Conservation (phyloP, 2,888 invertebrate species). For the Dasypolia templi region DNA sequence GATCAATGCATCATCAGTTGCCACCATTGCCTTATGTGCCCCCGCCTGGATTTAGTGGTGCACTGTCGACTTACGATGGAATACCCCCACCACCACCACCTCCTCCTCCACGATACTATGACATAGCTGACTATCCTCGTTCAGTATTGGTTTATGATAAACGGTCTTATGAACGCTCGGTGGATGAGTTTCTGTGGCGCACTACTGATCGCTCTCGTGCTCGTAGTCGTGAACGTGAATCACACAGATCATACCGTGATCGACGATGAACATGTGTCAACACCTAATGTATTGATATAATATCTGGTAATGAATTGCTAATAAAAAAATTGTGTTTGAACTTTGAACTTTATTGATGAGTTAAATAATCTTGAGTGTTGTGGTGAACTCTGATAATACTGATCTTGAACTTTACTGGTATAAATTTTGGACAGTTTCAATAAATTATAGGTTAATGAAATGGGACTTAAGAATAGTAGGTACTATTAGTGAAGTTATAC, state of each 20-base stretch:
- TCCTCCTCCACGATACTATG: constrained; percentile 92
- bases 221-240: constrained; percentile 90
- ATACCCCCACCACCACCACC: constrained; percentile 93
- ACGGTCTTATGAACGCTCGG: constrained; percentile 96
- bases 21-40: constrained; percentile 96
- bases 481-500: constrained; percentile 55
- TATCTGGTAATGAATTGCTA: constrained; percentile 82
- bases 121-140: constrained; percentile 94
- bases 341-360: constrained; percentile 89
- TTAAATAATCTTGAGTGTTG: constrained; percentile 82
- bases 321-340: constrained; percentile 88
- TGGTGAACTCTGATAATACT: constrained; percentile 78
- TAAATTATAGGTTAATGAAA: constrained; percentile 48
- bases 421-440: constrained; percentile 60
- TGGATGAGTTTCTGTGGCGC: constrained; percentile 96
- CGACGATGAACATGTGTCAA: constrained; percentile 86
- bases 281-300: constrained; percentile 84
- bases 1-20: constrained; percentile 96
- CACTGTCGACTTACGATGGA: constrained; percentile 90
- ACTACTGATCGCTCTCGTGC: constrained; percentile 93
- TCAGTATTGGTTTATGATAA: constrained; percentile 92
- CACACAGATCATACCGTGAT: constrained; percentile 91
- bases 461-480: constrained; percentile 56
- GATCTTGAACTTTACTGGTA: constrained; percentile 66
- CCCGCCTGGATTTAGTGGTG: constrained; percentile 88